Evolutionary conservation across 2,113 vertebrate species (phyloP).

Genomic region (Stercorarius parasiticus): DNA sequence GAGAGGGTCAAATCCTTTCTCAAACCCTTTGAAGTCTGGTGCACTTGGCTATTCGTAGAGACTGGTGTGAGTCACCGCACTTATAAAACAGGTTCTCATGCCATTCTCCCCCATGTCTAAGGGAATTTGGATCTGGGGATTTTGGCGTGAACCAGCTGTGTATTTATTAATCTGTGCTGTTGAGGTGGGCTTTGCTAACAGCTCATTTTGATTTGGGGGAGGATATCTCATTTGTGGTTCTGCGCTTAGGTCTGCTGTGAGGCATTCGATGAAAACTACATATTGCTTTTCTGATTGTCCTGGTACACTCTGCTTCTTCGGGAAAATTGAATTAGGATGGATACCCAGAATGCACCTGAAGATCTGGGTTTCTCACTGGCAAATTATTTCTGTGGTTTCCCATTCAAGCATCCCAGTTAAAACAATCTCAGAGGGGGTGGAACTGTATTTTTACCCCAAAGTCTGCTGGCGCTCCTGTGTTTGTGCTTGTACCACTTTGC

Average conservation of each 20-base stretch:
- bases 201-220: not conserved
- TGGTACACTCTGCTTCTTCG: not conserved
- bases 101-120: not conserved
- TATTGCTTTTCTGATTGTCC: conserved; percentile 43
- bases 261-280: not conserved
- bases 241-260: not conserved
- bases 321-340: not conserved
- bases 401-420: not conserved
- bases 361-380: not conserved
- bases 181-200: not conserved
- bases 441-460: not conserved
- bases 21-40: not conserved
- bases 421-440: not conserved
- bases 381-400: conserved; percentile 2
- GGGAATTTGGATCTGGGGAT: not conserved
- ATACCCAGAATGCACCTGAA: not conserved
- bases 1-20: not conserved
- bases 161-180: not conserved
- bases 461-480: accelerated
- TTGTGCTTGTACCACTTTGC: accelerated
- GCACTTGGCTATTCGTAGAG: not conserved
- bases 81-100: not conserved
- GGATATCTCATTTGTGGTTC: not conserved
- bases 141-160: not conserved
- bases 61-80: not conserved